phyloP scores from a whole-genome alignment of 2,888 invertebrate species.

The Muschampia plurimacula region DNA sequence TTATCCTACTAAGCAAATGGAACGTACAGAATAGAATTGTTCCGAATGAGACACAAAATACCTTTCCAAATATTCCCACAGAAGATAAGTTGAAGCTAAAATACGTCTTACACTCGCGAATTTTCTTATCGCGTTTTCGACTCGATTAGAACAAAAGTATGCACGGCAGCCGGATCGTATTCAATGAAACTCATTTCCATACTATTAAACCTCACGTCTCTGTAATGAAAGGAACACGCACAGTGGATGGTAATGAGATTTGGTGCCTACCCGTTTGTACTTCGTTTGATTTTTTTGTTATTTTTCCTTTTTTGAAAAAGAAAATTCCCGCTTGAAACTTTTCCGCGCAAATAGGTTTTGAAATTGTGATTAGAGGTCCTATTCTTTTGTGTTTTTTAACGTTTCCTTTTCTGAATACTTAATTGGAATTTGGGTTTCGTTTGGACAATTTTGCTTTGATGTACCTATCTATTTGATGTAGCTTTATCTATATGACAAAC shows the following conservation, averaged over 20 bases:
- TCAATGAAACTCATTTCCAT: conserved; percentile 56
- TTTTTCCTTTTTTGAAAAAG: conserved; percentile 3
- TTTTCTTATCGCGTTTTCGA: conserved; percentile 61
- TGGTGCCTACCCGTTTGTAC: conserved; percentile 36
- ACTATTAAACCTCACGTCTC: conserved; percentile 50
- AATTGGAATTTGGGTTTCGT: not conserved
- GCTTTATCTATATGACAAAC: not conserved
- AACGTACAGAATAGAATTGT: not conserved
- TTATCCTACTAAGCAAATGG: not conserved
- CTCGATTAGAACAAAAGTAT: conserved; percentile 69
- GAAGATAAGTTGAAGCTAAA: conserved; percentile 7
- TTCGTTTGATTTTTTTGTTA: conserved; percentile 30
- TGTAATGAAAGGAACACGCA: conserved; percentile 45
- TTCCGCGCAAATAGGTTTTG: conserved; percentile 30
- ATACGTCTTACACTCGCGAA: conserved; percentile 10
- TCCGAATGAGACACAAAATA: not conserved
- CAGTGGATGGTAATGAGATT: conserved; percentile 48
- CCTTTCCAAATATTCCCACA: conserved; percentile 5
- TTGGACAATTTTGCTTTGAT: not conserved
- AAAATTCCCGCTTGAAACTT: conserved; percentile 23
- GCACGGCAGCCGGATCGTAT: conserved; percentile 51
- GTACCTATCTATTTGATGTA: not conserved
- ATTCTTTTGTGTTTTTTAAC: conserved; percentile 12
- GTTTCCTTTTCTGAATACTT: not conserved
- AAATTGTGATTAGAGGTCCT: conserved; percentile 25